phyloP scores from a whole-genome alignment of 2,113 vertebrate genomes.

The Elephas maximus region DNA sequence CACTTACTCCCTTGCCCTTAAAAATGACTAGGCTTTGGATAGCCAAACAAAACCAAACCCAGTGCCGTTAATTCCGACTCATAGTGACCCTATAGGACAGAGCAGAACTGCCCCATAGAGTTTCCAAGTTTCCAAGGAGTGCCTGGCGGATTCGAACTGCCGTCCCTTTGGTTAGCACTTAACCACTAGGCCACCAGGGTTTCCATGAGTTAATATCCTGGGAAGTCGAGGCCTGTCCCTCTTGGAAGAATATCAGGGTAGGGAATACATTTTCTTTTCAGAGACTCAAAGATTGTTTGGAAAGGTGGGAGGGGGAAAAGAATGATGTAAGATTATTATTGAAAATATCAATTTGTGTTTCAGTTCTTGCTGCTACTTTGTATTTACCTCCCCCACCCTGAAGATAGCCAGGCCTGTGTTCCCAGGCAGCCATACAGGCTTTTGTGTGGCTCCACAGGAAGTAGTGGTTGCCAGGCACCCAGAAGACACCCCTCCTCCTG shows the following conservation, averaged over 20 bases:
- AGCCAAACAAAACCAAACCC: no score
- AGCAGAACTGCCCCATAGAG: no score
- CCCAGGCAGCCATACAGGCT: background rate
- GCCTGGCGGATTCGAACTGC: no score
- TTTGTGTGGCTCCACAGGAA: constrained; percentile 73
- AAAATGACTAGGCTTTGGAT: background rate
- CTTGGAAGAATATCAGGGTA: background rate
- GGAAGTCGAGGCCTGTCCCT: background rate
- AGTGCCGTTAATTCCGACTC: no score
- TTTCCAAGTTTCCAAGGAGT: no score
- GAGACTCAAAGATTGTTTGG: background rate
- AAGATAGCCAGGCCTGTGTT: constrained; percentile 22
- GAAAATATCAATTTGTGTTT: background rate
- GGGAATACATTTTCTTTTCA: background rate
- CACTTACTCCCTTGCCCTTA: background rate
- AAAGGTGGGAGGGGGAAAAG: background rate
- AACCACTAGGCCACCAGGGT: no score
- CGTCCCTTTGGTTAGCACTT: no score
- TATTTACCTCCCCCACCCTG: constrained; percentile 25
- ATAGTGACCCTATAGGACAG: no score
- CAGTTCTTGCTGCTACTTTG: background rate
- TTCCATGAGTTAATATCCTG: no score
- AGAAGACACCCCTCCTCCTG: constrained; percentile 65
- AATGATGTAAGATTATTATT: background rate
- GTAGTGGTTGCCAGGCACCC: constrained; percentile 77